Conservation (phyloP, 2,888 invertebrate species). For the Podotricha telesiphe region DNA sequence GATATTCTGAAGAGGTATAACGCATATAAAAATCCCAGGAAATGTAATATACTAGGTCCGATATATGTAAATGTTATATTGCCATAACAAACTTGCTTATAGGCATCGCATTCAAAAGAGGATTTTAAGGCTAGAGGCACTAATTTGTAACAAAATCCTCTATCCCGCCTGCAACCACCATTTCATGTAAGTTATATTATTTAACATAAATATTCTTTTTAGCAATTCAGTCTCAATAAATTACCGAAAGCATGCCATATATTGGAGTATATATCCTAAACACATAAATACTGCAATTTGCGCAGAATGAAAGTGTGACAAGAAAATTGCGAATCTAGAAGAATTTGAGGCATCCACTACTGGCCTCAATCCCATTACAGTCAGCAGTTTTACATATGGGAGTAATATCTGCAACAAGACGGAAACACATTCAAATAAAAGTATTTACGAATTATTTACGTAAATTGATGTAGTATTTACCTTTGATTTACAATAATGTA, state of each 20-base stretch:
- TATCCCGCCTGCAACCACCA: conserved; percentile 83
- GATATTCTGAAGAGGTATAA: conserved; percentile 89
- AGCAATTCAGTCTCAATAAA: conserved; percentile 5
- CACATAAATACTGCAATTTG: conserved; percentile 87
- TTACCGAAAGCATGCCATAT: conserved; percentile 90
- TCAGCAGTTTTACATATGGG: conserved; percentile 89
- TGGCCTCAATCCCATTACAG: conserved; percentile 90
- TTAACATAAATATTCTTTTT: neutral
- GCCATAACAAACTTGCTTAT: conserved; percentile 87
- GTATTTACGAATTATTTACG: too few species aligned
- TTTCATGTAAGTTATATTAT: neutral
- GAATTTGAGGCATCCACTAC: conserved; percentile 85
- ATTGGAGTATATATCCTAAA: conserved; percentile 89
- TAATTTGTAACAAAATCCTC: conserved; percentile 87
- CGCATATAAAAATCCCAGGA: conserved; percentile 88
- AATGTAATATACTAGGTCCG: conserved; percentile 88
- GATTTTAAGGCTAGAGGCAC: conserved; percentile 73
- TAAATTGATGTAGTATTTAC: conserved; percentile 60
- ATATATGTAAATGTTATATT: conserved; percentile 88
- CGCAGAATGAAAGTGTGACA: conserved; percentile 87
- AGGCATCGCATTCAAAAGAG: conserved; percentile 72
- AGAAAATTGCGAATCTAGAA: conserved; percentile 82
- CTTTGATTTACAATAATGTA: conserved; percentile 92
- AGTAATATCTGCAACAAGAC: conserved; percentile 84
- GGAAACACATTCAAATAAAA: neutral